Evolutionary conservation across 2,888 invertebrate genomes (phyloP).

Genomic region (Anthrax anthrax): DNA sequence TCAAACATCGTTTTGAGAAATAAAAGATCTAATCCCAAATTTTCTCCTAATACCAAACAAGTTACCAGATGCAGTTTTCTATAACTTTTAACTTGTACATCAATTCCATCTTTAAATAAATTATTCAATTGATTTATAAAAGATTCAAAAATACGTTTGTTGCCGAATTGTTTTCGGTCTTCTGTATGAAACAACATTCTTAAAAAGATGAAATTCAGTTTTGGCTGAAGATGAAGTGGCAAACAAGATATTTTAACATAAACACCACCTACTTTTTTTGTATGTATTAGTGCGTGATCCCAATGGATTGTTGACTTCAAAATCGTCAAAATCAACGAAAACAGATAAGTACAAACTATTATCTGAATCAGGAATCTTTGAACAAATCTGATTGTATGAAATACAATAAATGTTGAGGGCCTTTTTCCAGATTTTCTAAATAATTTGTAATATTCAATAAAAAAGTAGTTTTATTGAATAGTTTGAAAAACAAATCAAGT

Average conservation of each 20-base stretch:
- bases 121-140: background rate
- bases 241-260: constrained; percentile 1
- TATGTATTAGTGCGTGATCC: background rate
- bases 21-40: constrained; percentile 1
- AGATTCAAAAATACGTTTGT: background rate
- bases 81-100: background rate
- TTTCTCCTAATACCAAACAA: background rate
- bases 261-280: background rate
- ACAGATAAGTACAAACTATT: background rate
- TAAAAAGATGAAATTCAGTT: background rate
- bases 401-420: background rate
- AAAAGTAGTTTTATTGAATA: background rate
- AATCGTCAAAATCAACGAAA: background rate
- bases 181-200: background rate
- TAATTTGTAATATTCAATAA: background rate
- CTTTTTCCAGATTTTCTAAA: background rate
- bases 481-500: background rate
- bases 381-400: background rate
- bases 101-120: background rate
- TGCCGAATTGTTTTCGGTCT: constrained; percentile 4
- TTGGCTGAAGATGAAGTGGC: background rate
- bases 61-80: background rate
- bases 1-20: background rate
- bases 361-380: background rate
- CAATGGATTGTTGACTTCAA: background rate